These are phyloP conservation scores for Crypturellus tataupa DNA, from an alignment of 2,797 vertebrate species.

Conservation along the genomic window DNA sequence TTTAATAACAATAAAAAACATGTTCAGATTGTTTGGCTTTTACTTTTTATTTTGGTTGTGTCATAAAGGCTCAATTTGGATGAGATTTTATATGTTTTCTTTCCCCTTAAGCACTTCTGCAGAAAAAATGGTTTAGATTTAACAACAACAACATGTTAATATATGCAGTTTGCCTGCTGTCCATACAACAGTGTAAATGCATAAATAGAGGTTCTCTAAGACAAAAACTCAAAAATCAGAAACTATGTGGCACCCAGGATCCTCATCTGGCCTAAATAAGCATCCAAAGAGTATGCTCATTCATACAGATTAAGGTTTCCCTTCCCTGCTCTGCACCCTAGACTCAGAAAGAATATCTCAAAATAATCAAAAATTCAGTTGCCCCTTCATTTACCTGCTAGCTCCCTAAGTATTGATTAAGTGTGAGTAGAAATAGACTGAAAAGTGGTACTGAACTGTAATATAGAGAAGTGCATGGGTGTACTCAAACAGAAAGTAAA, in stretches of 20 bases:
- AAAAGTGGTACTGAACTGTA: background rate
- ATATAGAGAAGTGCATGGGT: background rate
- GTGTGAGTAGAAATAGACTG: background rate
- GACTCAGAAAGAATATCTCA: background rate
- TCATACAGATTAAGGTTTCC: background rate
- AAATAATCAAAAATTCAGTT: background rate
- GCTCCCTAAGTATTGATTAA: background rate
- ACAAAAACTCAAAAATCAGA: background rate
- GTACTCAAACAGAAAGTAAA: background rate
- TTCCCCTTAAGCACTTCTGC: slow-evolving; percentile 21
- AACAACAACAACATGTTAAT: slow-evolving; percentile 37
- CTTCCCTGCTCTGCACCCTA: background rate
- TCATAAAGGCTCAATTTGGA: slow-evolving; percentile 44
- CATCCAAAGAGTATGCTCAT: background rate
- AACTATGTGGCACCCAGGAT: background rate
- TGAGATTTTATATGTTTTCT: slow-evolving; percentile 37
- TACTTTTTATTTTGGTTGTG: slow-evolving; percentile 35
- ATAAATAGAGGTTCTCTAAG: slow-evolving; percentile 1
- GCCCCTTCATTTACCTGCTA: background rate
- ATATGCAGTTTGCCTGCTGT: slow-evolving; percentile 52
- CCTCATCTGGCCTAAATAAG: background rate
- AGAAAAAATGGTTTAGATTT: slow-evolving; percentile 14
- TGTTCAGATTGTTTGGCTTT: slow-evolving; percentile 39
- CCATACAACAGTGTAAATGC: background rate
- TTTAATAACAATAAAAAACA: slow-evolving; percentile 59